phyloP scores from a whole-genome alignment of 1,140 invertebrate species.

The Agraylea sexmaculata region DNA sequence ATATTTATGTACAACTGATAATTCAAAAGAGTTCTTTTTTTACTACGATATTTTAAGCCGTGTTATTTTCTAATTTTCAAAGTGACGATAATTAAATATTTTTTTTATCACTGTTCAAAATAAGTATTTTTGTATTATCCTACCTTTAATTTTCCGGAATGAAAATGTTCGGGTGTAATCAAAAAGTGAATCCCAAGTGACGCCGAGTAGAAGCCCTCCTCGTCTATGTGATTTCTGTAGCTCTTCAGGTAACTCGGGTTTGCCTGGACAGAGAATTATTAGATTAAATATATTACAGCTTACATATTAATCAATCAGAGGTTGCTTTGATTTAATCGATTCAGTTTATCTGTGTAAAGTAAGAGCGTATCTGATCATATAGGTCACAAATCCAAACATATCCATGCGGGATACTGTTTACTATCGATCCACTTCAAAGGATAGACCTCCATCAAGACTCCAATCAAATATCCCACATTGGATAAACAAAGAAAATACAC shows the following conservation, averaged over 20 bases:
- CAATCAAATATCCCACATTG: too few species aligned
- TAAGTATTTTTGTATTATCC: neutral
- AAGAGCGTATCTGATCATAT: neutral
- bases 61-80: too few species aligned
- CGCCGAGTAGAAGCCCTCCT: constrained; percentile 26
- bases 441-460: too few species aligned
- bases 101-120: neutral
- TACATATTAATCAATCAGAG: neutral
- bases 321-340: neutral
- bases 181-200: constrained; percentile 41
- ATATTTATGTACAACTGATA: too few species aligned
- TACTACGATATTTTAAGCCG: too few species aligned
- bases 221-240: constrained; percentile 14
- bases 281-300: neutral
- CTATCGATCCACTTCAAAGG: too few species aligned
- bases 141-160: constrained; percentile 41
- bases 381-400: neutral
- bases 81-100: too few species aligned
- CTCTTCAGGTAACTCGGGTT: constrained; percentile 17
- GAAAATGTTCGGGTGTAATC: constrained; percentile 42
- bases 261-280: constrained; percentile 14
- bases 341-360: neutral
- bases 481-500: too few species aligned
- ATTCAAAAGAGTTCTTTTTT: too few species aligned
- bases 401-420: too few species aligned